Percentiles rank a stretch among this genome's conserved stretches.
phyloP scores from a whole-genome alignment of 2,113 vertebrate genomes.

The Helogale parvula region DNA sequence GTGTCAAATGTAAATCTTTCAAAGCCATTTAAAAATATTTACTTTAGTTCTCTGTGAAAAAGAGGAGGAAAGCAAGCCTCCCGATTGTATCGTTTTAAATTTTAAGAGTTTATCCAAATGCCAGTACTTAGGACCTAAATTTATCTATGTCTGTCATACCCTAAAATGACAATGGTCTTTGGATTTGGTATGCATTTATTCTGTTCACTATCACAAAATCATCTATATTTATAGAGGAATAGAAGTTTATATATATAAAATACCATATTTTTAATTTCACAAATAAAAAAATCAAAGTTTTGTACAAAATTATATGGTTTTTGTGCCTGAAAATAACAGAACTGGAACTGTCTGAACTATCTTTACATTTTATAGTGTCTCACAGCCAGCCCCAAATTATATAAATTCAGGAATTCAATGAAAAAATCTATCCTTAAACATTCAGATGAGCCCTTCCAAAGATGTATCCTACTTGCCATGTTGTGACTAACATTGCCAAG shows the following conservation, averaged over 20 bases:
- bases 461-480: constrained; percentile 70
- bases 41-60: constrained; percentile 82
- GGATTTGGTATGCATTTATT: constrained; percentile 93
- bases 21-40: constrained; percentile 84
- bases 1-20: constrained; percentile 77
- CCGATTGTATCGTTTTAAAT: constrained; percentile 84
- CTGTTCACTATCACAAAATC: constrained; percentile 92
- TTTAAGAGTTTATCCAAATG: constrained; percentile 83
- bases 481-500: constrained; percentile 61
- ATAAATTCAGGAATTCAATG: constrained; percentile 78
- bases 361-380: constrained; percentile 68
- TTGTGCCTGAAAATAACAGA: constrained; percentile 76
- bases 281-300: constrained; percentile 94
- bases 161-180: constrained; percentile 88
- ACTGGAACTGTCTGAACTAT: constrained; percentile 61
- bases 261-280: constrained; percentile 93
- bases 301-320: constrained; percentile 87
- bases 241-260: constrained; percentile 92
- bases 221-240: constrained; percentile 98
- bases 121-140: constrained; percentile 84
- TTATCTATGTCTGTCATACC: constrained; percentile 85
- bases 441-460: constrained; percentile 69
- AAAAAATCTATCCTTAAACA: constrained; percentile 72
- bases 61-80: constrained; percentile 77
- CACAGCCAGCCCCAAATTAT: constrained; percentile 62